Evolutionary conservation across 2,888 invertebrate species (phyloP), one percentile per base, ranked within the genome.

Genomic region (Dynastes hyllus): DNA sequence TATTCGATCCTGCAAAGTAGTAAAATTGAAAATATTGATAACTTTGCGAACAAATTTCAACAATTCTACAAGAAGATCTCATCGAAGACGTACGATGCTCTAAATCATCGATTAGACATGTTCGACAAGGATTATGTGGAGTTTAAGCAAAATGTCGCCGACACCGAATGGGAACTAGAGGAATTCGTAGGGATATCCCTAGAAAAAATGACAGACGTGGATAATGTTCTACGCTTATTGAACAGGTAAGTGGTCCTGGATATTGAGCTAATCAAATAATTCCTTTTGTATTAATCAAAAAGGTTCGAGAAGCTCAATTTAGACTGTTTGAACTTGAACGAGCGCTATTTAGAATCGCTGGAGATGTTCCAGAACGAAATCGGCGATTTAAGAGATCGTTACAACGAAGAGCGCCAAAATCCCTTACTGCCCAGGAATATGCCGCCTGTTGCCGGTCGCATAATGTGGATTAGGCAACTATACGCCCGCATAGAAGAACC

Each of bases 381-480:
- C 82, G 93, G 94, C 84, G 87, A 90, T 27, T 89, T 95, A 5
- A 91, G 95, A 55, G 95, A 95, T 88, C 91, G 93, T 78, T 96
- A 97, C 85, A 95, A 96, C 81, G 94, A 94, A 86, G 93, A 94
- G 83, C 91, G 95, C 83, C 93, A 94, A 78, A 91, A 93, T 82
- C 96, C 96, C 0, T 92, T 93, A 1, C 87, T 96, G 9, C 92
- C 95, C 0, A 90, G 94, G 78, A 94, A 95, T 85, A 92, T 94
- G 90, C 95, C 97, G 2, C 95, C 96, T 0, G 93, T 95, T 16
- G 91, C 95, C 16, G 97, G 96, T 3, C 92, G 96, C 85, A 93
- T 97, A 27, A 91, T 93, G 86, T 97, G 97, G 97, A 94, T 96
- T 82, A 90, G 96, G 79, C 95, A 95, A 84, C 92, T 96, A 79